A percentile compares a stretch with the other conserved stretches of the same genome.
Evolutionary conservation across 2,797 vertebrate species (phyloP).

Genomic region (Macropus fuliginosus): DNA sequence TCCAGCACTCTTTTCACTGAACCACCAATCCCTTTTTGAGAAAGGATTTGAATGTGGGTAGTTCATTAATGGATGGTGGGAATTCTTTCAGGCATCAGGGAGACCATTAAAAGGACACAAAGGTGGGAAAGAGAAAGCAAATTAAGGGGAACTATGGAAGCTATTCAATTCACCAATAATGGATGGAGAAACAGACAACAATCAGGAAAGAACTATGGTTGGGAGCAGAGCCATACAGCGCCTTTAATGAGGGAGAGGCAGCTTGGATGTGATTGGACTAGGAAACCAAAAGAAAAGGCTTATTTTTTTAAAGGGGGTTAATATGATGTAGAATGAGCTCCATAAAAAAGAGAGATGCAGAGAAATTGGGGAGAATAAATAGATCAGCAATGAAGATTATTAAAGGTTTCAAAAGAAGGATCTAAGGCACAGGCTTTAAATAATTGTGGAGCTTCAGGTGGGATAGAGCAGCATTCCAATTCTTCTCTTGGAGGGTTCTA

Average conservation of each 20-base stretch:
- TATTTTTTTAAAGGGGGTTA: neutral
- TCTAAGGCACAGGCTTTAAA: neutral
- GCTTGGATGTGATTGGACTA: neutral
- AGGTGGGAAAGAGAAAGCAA: neutral
- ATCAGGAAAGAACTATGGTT: neutral
- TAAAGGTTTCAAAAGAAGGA: constrained; percentile 13
- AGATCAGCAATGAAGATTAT: neutral
- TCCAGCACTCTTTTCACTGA: neutral
- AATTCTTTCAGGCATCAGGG: neutral
- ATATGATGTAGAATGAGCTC: neutral
- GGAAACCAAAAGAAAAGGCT: constrained; percentile 13
- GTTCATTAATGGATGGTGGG: neutral
- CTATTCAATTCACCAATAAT: neutral
- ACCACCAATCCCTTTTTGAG: neutral
- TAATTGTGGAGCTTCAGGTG: constrained; percentile 6
- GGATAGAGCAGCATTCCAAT: neutral
- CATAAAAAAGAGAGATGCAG: neutral
- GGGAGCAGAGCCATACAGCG: constrained; percentile 8
- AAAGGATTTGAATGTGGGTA: constrained; percentile 1
- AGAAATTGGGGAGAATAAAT: constrained; percentile 16
- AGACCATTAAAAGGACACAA: constrained; percentile 1
- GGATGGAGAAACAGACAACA: constrained; percentile 3
- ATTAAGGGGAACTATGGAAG: neutral
- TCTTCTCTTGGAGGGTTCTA: neutral
- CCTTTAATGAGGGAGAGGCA: constrained; percentile 5